Percentiles rank a stretch among this genome's conserved stretches.
Evolutionary conservation across 2,888 invertebrate species (phyloP).

Genomic region (Hecatera dysodea): DNA sequence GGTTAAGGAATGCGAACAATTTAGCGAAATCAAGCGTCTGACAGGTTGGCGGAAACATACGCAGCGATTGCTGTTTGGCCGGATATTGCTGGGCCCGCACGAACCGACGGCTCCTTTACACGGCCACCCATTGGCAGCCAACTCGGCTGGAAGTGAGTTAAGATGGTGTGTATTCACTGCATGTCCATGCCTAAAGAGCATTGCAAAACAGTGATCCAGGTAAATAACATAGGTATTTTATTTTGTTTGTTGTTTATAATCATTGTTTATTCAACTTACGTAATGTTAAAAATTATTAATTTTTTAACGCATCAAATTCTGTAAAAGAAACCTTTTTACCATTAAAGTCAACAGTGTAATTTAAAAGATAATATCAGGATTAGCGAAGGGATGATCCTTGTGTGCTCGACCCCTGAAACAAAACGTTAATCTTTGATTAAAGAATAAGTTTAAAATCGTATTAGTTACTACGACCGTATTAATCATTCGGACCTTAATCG

Average conservation of each 20-base stretch:
- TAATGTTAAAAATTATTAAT: background rate
- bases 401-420: constrained; percentile 84
- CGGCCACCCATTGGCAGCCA: constrained; percentile 59
- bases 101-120: constrained; percentile 72
- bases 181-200: constrained; percentile 1
- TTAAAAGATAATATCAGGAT: constrained; percentile 65
- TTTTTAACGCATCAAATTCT: constrained; percentile 9
- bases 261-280: background rate
- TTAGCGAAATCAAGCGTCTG: constrained; percentile 73
- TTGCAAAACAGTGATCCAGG: background rate
- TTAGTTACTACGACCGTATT: constrained; percentile 48
- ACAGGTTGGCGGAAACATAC: constrained; percentile 75
- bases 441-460: constrained; percentile 57
- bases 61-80: constrained; percentile 73
- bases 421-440: constrained; percentile 53
- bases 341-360: constrained; percentile 32
- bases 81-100: constrained; percentile 80
- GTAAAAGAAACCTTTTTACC: constrained; percentile 11
- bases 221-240: background rate
- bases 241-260: too few relatives aligned
- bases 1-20: constrained; percentile 65
- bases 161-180: constrained; percentile 14
- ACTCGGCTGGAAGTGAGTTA: constrained; percentile 43
- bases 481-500: constrained; percentile 53
- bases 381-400: constrained; percentile 89